phyloP scores from a whole-genome alignment of 2,797 vertebrate species.

The Darevskia nairensis region DNA sequence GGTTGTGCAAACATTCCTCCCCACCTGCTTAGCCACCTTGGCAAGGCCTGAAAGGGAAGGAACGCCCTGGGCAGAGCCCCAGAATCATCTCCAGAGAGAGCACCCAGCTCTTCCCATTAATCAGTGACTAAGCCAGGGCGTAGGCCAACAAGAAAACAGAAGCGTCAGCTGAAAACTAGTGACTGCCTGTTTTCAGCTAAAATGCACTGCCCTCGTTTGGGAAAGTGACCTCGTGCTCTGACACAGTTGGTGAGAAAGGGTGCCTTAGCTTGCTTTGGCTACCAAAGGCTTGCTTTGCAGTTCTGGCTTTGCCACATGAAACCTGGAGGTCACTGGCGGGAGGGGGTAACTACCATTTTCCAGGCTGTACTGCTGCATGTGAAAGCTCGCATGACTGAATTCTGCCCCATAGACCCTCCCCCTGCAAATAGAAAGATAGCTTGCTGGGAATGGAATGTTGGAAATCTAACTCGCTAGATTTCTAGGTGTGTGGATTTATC shows the following conservation, averaged over 20 bases:
- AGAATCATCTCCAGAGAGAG: conserved; percentile 44
- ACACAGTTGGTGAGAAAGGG: background rate
- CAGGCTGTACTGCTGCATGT: background rate
- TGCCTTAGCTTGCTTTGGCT: background rate
- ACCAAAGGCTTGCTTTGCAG: background rate
- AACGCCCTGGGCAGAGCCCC: conserved; percentile 53
- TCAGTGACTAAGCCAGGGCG: conserved; percentile 67
- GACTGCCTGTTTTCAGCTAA: background rate
- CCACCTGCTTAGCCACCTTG: conserved; percentile 41
- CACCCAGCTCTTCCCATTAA: conserved; percentile 46
- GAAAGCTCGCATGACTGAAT: background rate
- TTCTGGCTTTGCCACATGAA: background rate
- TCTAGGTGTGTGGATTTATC: background rate
- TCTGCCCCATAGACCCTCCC: background rate
- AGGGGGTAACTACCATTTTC: too few species aligned
- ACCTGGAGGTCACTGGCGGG: background rate
- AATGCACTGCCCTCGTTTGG: background rate
- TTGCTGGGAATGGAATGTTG: background rate
- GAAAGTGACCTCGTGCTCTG: background rate
- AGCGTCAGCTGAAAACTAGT: conserved; percentile 56
- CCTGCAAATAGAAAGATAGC: background rate
- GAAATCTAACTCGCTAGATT: background rate
- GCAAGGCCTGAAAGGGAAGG: conserved; percentile 48
- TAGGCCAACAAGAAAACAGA: conserved; percentile 26
- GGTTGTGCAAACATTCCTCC: conserved; percentile 43